phyloP scores from a whole-genome alignment of 2,797 vertebrate genomes.

The Poeciliopsis gracilis region DNA sequence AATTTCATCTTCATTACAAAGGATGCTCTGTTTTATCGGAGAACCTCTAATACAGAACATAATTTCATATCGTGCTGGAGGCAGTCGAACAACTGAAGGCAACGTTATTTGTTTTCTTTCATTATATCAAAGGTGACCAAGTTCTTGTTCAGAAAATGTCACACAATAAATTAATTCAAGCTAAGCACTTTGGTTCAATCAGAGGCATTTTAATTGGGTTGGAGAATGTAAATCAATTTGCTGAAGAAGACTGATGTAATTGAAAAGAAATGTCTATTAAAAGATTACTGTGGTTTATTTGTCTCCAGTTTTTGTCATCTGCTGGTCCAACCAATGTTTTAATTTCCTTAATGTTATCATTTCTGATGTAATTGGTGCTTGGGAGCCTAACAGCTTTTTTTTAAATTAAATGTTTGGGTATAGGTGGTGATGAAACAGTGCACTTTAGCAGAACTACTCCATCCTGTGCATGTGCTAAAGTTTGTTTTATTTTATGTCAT shows the following conservation, averaged over 20 bases:
- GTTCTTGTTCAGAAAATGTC: constrained; percentile 80
- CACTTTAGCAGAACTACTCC: constrained; percentile 33
- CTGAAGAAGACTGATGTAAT: constrained; percentile 81
- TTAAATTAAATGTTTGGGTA: constrained; percentile 80
- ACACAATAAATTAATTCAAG: constrained; percentile 80
- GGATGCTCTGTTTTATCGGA: constrained; percentile 50
- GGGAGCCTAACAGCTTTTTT: constrained; percentile 77
- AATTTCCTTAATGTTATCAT: constrained; percentile 85
- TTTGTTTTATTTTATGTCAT: constrained; percentile 7
- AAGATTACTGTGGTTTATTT: constrained; percentile 81
- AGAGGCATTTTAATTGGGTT: constrained; percentile 82
- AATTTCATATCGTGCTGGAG: constrained; percentile 64
- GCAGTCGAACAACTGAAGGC: constrained; percentile 67
- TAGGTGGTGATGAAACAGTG: constrained; percentile 49
- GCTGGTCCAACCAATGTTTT: constrained; percentile 81
- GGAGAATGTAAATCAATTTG: constrained; percentile 83
- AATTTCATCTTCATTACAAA: constrained; percentile 72
- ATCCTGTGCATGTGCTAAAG: neutral
- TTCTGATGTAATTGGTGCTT: constrained; percentile 84
- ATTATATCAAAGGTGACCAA: constrained; percentile 76
- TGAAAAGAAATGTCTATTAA: constrained; percentile 84
- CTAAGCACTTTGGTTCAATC: constrained; percentile 73
- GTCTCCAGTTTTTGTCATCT: constrained; percentile 80
- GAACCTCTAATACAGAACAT: constrained; percentile 48
- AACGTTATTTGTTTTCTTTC: constrained; percentile 76